Evolutionary conservation across 2,113 vertebrate genomes (phyloP), one percentile per base, ranked within the genome.

Genomic region (Herpetotheres cachinnans): DNA sequence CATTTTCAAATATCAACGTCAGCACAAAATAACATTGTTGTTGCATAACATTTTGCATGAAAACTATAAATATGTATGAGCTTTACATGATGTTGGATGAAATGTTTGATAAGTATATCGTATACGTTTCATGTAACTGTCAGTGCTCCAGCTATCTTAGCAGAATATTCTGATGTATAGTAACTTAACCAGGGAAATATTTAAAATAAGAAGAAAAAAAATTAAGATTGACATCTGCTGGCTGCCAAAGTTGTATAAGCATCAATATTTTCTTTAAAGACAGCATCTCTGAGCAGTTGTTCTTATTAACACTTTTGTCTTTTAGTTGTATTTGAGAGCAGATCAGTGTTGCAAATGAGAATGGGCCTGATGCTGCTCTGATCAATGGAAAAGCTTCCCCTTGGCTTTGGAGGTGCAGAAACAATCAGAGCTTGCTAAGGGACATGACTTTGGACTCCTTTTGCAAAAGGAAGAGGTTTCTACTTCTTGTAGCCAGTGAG

Each of bases 21-120:
- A 98, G 98, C 98, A 98, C 98, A 98, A 98, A 99, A 98, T 98
- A 98, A 98, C 98, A 98, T 98, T 97, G 98, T 98, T 98, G 98
- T 98, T 98, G 98, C 98, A 98, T 98, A 98, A 98, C 98, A 98
- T 99, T 98, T 98, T 99, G 99, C 99, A 99, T 99, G 99, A 98
- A 94, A 93, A 98, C 95, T 98, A 98, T 98, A 98, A 98, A 97
- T 98, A 98, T 99, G 97, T 98, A 98, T 98, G 97, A 98, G 98
- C 98, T 98, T 98, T 97, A 96, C 96, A 97, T 96, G 97, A 98
- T 97, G 96, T 98, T 97, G 97, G 98, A 98, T 98, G 98, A 98
- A 97, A 97, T 98, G 96, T 98, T 98, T 97, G 96, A 96, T 97
- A 97, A 98, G 96, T 98, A 98, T 95, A 98, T 93, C 91, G 89